phyloP scores from a whole-genome alignment of 1,140 invertebrate genomes.

The Acromyrmex echinatior region DNA sequence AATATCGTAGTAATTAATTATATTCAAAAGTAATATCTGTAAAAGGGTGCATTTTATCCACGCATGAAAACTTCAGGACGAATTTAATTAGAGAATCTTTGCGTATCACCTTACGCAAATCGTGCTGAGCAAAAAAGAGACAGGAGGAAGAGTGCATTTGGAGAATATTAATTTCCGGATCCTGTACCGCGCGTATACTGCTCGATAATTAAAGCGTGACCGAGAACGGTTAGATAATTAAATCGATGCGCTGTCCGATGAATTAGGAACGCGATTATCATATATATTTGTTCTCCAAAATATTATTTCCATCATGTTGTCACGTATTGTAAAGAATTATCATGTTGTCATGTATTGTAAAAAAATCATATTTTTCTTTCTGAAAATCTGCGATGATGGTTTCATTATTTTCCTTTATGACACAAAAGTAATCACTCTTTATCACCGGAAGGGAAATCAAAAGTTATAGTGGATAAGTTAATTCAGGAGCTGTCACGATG shows the following conservation, averaged over 20 bases:
- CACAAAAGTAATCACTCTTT: not conserved
- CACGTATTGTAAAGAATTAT: not conserved
- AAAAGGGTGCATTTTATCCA: not conserved
- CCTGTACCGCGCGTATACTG: not conserved
- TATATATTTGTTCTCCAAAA: not conserved
- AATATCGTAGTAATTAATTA: constrained; percentile 11
- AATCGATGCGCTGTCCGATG: constrained; percentile 43
- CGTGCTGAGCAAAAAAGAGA: not conserved
- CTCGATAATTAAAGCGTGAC: constrained; percentile 63
- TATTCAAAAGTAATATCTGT: not conserved
- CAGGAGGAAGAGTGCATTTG: not conserved
- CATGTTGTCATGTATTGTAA: not conserved
- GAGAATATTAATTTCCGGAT: constrained; percentile 66
- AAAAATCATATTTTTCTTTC: not conserved
- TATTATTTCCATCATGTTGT: constrained; percentile 6
- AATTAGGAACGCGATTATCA: constrained; percentile 24
- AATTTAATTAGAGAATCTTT: constrained; percentile 55
- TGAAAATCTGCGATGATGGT: not conserved
- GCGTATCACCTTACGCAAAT: constrained; percentile 30
- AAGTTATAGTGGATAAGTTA: constrained; percentile 52
- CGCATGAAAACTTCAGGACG: not conserved
- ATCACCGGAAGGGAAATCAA: constrained; percentile 14
- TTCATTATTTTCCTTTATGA: not conserved
- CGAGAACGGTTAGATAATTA: constrained; percentile 61
- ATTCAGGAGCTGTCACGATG: constrained; percentile 1